Evolutionary conservation across 2,888 invertebrate genomes (phyloP), one percentile per base, ranked within the genome.

Genomic region (Meliscaeva auricollis): DNA sequence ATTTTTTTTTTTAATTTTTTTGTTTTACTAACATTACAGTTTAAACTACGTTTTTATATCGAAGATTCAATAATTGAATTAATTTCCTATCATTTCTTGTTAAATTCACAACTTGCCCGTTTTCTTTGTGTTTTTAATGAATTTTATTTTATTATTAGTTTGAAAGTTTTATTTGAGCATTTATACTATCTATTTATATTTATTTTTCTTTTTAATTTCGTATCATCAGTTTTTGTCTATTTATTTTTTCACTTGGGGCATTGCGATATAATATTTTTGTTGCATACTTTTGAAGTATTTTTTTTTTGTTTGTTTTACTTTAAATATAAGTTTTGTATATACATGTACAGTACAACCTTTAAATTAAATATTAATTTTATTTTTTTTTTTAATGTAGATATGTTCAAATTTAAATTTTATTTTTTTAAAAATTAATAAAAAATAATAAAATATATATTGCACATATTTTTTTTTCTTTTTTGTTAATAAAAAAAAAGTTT

Each of bases 311-410:
- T n/a, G n/a, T n/a, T n/a, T 13, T 9, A 48, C 13, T 44, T 56
- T 68, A 79, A 72, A 66, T 76, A n/a, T 58, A 54, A n/a, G n/a
- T 30, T 44, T 9, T 22, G 5, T 85, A 85, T 68, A 30, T 73
- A 68, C 80, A 81, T 81, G 35, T 85, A 85, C 85, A 85, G 35
- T 85, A 85, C 85, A 85, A 85, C 85, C 85, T 56, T 85, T 81
- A 81, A 85, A 73, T 81, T 54, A 74, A 78, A 73, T 74, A 13
- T 17, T 46, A 20, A 15, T 17, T 32, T 0, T 74, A 11, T 32
- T 46, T 32, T 15, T 48, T 32, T 0, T 62, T 44, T 46, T 32
- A 32, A n/a, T 38, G 4, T 70, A 80, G 81, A 85, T 85, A 85
- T 85, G 85, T 85, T 64, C 35, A 60, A 81, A 46, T 66, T 66